Percentiles rank a stretch among this genome's conserved stretches.
These are phyloP conservation scores for Anas platyrhynchos DNA, from an alignment of 2,113 vertebrate species.

Conservation along the genomic window DNA sequence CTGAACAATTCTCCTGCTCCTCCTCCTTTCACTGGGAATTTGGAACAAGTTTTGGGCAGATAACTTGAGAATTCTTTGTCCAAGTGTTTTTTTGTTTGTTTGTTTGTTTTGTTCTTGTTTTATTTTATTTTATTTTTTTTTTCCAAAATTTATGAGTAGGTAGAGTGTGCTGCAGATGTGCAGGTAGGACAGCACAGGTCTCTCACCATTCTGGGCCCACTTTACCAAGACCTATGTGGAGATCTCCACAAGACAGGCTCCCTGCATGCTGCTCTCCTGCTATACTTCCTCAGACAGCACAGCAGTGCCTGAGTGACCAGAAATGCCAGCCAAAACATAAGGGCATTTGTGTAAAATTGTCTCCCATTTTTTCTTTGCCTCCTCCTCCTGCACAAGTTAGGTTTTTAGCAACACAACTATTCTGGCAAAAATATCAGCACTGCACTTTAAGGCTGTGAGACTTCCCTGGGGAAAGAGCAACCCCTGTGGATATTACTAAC, in stretches of 20 bases:
- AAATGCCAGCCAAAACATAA: not conserved
- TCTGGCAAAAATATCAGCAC: not conserved
- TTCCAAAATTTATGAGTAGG: not conserved
- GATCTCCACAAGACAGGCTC: not conserved
- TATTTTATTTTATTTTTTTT: not conserved
- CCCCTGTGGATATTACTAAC: not conserved
- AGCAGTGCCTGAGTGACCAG: not conserved
- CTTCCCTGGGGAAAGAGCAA: not conserved
- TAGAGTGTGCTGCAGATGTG: not conserved
- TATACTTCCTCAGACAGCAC: not conserved
- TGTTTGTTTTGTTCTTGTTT: too few species aligned
- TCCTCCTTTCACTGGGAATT: not conserved
- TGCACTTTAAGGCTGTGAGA: not conserved
- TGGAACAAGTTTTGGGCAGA: not conserved
- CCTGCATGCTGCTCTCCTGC: not conserved
- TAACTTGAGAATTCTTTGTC: not conserved
- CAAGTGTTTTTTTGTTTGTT: too few species aligned
- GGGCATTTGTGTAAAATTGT: not conserved
- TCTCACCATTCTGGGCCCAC: not conserved
- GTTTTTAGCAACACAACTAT: not conserved
- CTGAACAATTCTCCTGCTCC: not conserved
- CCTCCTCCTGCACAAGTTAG: not conserved
- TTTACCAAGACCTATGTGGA: accelerated
- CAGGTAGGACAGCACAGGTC: not conserved
- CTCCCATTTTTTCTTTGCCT: not conserved